A percentile compares a stretch with the other conserved stretches of the same genome.
Conservation (phyloP, 2,797 vertebrate species). For the Syncerus caffer region DNA sequence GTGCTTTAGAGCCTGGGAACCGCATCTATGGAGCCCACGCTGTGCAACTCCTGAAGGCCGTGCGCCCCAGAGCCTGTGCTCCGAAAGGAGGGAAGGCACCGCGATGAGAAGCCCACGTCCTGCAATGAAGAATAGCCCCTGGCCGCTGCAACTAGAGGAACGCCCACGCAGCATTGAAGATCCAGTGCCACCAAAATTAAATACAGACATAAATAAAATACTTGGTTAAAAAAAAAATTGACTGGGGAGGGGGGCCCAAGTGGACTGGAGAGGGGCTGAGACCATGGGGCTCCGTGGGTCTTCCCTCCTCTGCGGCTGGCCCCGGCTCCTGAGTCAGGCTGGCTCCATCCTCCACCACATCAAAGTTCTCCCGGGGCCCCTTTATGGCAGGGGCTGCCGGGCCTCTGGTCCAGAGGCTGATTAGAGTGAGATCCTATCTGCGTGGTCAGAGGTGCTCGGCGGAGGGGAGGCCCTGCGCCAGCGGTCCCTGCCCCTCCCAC, state of each 20-base stretch:
- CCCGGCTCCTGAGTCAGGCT: neutral
- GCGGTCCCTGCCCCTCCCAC: neutral
- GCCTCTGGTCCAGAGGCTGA: neutral
- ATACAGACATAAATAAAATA: neutral
- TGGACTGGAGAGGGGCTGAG: neutral
- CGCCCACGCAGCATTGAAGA: neutral
- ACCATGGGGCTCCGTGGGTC: neutral
- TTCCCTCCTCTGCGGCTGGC: neutral
- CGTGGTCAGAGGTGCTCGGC: neutral
- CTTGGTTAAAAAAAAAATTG: neutral
- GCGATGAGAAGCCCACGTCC: neutral
- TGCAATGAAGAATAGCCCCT: neutral
- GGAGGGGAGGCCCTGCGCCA: neutral
- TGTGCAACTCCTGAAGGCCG: neutral
- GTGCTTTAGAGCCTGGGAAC: neutral
- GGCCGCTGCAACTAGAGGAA: neutral
- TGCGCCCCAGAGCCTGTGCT: neutral
- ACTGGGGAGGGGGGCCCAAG: neutral
- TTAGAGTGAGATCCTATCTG: slow-evolving; percentile 42
- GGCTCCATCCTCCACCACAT: slow-evolving; percentile 44
- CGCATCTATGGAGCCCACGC: rapidly evolving
- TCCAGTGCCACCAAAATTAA: neutral
- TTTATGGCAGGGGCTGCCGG: slow-evolving; percentile 18
- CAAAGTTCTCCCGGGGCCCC: neutral
- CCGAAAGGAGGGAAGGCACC: rapidly evolving